Evolutionary conservation across 37 sponge, comb jelly and placozoan genomes (phyloP), one percentile per base, ranked within the genome.

Genomic region (Ianthella basta): DNA sequence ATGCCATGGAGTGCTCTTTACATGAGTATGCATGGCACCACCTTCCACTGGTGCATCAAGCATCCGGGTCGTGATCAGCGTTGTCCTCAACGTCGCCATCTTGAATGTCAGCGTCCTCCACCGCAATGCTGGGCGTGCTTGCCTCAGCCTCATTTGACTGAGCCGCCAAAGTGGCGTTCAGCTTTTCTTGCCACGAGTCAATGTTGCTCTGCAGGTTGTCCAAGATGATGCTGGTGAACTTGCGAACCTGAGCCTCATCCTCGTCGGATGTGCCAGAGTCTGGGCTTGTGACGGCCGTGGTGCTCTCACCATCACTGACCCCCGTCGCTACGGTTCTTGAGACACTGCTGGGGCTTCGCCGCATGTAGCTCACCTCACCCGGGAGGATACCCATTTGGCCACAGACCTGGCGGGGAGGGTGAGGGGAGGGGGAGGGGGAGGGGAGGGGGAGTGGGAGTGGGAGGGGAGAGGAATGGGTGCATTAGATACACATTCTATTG

Each of bases 311-410:
- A 2, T 70, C 72, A 25, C 55, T 24, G 53, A 35, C 33, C 5
- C 35, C 36, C 36, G 5, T 35, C 29, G 3, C n/a, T 16, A 21
- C n/a, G 1, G 32, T 6, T 12, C 20, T 70, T 70, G 6, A 3
- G 5, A 4, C 6, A 70, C 36, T 66, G 29, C 16, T 10, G 4
- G 25, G 25, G 63, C n/a, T 23, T 4, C 25, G 63, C 2, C 12
- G 63, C 25, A 6, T 35, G 15, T 30, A 27, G 3, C 4, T 70
- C 41, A 88, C 12, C 23, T 84, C 81, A 0, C 89, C 92, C 3
- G 92, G 92, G 8, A 92, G 88, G 30, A 92, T 60, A 38, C 92
- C 89, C 33, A 86, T 89, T 60, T 89, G 77, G 6, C 85, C 93
- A 60, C 86, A 87, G 55, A 55, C 64, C 64, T 61, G 10, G 29